A percentile compares a stretch with the other conserved stretches of the same genome.
Evolutionary conservation across 2,888 invertebrate species (phyloP).

Genomic region (Gandaritis pyraliata): DNA sequence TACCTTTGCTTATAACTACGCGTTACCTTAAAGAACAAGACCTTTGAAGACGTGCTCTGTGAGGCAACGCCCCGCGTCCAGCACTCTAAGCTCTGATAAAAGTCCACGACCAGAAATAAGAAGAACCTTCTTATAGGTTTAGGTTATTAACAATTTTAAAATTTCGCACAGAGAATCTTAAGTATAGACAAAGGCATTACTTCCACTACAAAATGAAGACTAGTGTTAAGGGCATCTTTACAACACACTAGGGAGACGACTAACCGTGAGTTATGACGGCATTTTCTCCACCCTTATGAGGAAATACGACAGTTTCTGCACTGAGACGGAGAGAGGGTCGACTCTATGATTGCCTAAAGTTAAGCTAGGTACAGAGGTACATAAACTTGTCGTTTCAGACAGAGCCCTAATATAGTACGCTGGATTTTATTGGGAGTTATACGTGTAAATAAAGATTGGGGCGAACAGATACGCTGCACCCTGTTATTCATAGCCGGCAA

Average conservation of each 20-base stretch:
- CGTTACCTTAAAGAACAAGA: too few species aligned
- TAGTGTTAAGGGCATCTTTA: slow-evolving; percentile 83
- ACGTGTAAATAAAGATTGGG: slow-evolving; percentile 10
- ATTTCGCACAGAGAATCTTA: slow-evolving; percentile 48
- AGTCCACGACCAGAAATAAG: too few species aligned
- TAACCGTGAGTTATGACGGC: slow-evolving; percentile 81
- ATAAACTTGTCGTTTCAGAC: slow-evolving; percentile 47
- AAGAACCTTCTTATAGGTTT: too few species aligned
- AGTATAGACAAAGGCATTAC: slow-evolving; percentile 61
- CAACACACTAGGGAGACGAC: slow-evolving; percentile 77
- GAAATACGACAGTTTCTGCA: slow-evolving; percentile 80
- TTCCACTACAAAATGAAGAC: slow-evolving; percentile 78
- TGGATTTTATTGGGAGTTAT: slow-evolving; percentile 40
- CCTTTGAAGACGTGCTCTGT: too few species aligned
- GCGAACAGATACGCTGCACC: slow-evolving; percentile 10
- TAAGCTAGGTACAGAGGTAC: slow-evolving; percentile 57
- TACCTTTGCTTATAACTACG: too few species aligned
- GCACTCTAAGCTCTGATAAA: too few species aligned
- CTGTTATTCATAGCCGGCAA: background rate
- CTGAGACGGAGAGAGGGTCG: slow-evolving; percentile 63
- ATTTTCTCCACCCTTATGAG: slow-evolving; percentile 82
- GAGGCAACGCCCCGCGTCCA: too few species aligned
- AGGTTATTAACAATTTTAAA: background rate
- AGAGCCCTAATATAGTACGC: slow-evolving; percentile 36
- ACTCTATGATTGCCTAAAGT: slow-evolving; percentile 73